Evolutionary conservation across 2,113 vertebrate species (phyloP), one percentile per base, ranked within the genome.

Genomic region (Otus sunia): DNA sequence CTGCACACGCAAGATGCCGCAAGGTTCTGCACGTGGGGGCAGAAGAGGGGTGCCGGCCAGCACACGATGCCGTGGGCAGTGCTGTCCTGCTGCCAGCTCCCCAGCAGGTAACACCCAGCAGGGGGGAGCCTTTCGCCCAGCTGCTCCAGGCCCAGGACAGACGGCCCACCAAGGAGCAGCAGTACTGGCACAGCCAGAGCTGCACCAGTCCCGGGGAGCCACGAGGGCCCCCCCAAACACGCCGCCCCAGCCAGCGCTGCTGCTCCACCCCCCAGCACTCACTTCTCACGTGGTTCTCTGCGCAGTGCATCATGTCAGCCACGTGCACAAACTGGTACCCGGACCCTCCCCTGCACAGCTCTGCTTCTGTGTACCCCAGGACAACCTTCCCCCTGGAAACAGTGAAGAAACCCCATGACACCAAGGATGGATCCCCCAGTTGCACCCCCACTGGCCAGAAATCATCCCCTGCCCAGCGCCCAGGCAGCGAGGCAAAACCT

Each of bases 281-380:
- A 99, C 98, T 98, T 68, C 95, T 98, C 5, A 98, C 9, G 7
- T 99, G 98, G 52, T 92, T 98, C 91, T 99, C 98, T 0, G 98
- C 98, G 0, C 98, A 98, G 97, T 98, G 45, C 98, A 98, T 98
- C 98, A 98, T 95, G 72, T 99, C 98, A 0, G 98, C 98, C 0
- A 95, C 96, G 0, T 99, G 98, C 95, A 99, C 97, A 88, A 99
- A 98, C 90, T 99, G 98, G 95, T 99, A 99, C 3, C 98, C 98
- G 0, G 98, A 98, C 5, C 98, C 98, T 32, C 53, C 97, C 88
- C 96, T 97, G 55, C 97, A 98, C 69, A 99, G 95, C 41, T 99
- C 98, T 0, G 37, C 83, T 75, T 99, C 98, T 0, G 97, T 98
- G 75, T 99, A 99, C 18, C 98, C 98, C 96, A 99, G 96, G 23